These are phyloP conservation scores for Cataglyphis rosenhaueri DNA, from an alignment of 2,888 invertebrate genomes.

Conservation along the genomic window DNA sequence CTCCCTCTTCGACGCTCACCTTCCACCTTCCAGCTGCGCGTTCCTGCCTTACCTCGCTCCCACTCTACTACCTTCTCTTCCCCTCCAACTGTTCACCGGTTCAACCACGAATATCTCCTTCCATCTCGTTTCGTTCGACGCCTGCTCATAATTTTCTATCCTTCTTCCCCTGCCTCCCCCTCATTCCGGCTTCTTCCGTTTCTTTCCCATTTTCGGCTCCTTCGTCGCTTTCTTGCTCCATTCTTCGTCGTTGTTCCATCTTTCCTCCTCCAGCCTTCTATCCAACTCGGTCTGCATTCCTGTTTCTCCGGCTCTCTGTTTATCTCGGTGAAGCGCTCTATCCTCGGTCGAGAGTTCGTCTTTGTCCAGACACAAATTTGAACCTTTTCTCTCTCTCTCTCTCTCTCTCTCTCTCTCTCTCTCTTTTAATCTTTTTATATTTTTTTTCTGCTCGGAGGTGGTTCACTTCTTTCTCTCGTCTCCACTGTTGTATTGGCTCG, in stretches of 20 bases:
- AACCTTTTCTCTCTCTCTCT: slow-evolving; percentile 34
- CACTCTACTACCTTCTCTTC: slow-evolving; percentile 57
- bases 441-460: slow-evolving; percentile 1
- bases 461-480: slow-evolving; percentile 28
- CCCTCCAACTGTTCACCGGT: slow-evolving; percentile 54
- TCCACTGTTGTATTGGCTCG: slow-evolving; percentile 52
- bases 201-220: slow-evolving; percentile 60
- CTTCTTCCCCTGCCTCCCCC: slow-evolving; percentile 4
- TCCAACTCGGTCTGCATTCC: slow-evolving; percentile 45
- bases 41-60: slow-evolving; percentile 66
- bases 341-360: slow-evolving; percentile 35
- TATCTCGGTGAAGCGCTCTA: slow-evolving; percentile 28
- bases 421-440: background rate
- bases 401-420: background rate
- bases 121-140: slow-evolving; percentile 42
- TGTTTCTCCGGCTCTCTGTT: slow-evolving; percentile 35
- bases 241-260: slow-evolving; percentile 54
- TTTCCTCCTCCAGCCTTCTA: slow-evolving; percentile 24
- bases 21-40: slow-evolving; percentile 63
- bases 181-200: slow-evolving; percentile 32
- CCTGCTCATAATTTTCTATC: slow-evolving; percentile 30
- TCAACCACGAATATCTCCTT: slow-evolving; percentile 47
- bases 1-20: slow-evolving; percentile 43
- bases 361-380: slow-evolving; percentile 46
- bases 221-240: slow-evolving; percentile 38